Conservation (phyloP, 2,888 invertebrate species). For the Heteromyza rotundicornis region DNA sequence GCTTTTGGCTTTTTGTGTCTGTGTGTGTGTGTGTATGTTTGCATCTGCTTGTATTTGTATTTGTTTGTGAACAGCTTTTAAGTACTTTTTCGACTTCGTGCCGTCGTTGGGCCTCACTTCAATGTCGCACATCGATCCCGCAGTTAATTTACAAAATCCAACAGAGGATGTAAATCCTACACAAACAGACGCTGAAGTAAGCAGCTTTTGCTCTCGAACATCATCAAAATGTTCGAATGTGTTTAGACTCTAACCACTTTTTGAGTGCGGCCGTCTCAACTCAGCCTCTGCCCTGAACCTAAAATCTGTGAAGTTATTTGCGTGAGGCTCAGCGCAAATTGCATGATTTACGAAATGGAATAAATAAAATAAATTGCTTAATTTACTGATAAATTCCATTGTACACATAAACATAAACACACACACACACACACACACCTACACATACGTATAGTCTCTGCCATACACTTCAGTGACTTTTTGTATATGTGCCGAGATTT, state of each 20-base stretch:
- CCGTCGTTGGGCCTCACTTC: neutral
- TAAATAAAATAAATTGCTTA: conserved; percentile 60
- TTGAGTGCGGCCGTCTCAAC: too few species aligned
- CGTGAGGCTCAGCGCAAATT: conserved; percentile 41
- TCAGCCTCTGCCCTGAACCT: too few species aligned
- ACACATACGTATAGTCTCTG: conserved; percentile 13
- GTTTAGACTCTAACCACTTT: too few species aligned
- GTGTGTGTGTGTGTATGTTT: neutral
- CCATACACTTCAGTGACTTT: conserved; percentile 1
- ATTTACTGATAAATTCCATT: conserved; percentile 58
- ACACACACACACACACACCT: conserved; percentile 21
- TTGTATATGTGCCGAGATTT: neutral
- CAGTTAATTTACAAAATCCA: neutral
- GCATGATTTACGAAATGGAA: conserved; percentile 58
- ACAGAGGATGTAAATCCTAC: conserved; percentile 43
- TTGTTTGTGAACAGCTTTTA: neutral
- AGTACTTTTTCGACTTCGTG: conserved; percentile 6
- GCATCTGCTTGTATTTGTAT: neutral
- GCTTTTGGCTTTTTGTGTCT: neutral
- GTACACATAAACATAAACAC: conserved; percentile 30
- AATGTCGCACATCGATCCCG: neutral
- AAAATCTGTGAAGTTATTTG: conserved; percentile 4
- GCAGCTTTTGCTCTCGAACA: conserved; percentile 17
- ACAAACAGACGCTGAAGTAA: conserved; percentile 47
- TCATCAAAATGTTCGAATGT: too few species aligned